Percentiles rank a stretch among this genome's conserved stretches.
These are phyloP conservation scores for Pachliopta kotzebuea DNA, from an alignment of 2,888 invertebrate species.

Conservation along the genomic window DNA sequence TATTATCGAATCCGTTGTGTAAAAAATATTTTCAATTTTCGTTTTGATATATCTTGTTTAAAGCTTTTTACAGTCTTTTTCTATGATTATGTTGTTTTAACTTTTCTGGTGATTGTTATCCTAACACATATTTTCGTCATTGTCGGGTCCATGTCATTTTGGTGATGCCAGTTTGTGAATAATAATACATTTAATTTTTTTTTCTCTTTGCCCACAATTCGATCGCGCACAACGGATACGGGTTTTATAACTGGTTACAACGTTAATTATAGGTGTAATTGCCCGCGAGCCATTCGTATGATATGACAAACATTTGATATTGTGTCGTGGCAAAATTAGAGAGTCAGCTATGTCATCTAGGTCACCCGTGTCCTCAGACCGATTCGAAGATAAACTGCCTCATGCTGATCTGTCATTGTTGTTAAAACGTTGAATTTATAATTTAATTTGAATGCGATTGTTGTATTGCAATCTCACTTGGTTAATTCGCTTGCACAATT, in stretches of 20 bases:
- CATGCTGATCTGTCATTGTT: constrained; percentile 50
- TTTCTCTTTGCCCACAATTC: constrained; percentile 18
- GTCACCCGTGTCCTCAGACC: constrained; percentile 51
- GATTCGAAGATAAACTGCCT: constrained; percentile 42
- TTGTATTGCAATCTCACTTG: constrained; percentile 38
- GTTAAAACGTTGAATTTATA: constrained; percentile 50
- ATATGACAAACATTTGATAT: constrained; percentile 24
- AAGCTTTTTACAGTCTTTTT: too few species aligned
- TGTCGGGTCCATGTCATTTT: too few species aligned
- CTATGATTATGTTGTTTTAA: too few species aligned
- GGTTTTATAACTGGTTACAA: constrained; percentile 25
- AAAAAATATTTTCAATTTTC: too few species aligned
- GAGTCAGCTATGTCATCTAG: constrained; percentile 34
- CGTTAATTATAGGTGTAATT: constrained; percentile 27
- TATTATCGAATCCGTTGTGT: too few species aligned
- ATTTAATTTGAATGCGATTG: constrained; percentile 46
- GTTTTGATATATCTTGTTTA: too few species aligned
- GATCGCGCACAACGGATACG: constrained; percentile 17
- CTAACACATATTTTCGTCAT: too few species aligned
- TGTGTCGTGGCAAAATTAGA: constrained; percentile 24
- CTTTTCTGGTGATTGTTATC: too few species aligned
- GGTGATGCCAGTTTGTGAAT: not conserved
- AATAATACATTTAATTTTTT: not conserved
- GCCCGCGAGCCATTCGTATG: constrained; percentile 22
- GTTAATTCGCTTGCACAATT: constrained; percentile 28